These are phyloP conservation scores for Danaus chrysippus DNA, from an alignment of 2,888 invertebrate genomes.

Conservation along the genomic window DNA sequence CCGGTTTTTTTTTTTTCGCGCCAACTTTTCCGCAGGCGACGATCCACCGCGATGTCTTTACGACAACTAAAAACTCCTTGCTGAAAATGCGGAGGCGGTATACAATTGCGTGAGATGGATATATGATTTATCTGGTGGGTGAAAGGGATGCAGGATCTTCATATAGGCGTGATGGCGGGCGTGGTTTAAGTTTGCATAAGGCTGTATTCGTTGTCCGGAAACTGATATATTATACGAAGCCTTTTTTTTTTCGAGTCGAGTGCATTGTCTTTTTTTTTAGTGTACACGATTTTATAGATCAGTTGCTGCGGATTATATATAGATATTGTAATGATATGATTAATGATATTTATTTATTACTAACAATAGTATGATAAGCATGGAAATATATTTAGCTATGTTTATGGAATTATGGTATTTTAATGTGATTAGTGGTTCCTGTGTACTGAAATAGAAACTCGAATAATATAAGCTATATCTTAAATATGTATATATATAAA, in stretches of 20 bases:
- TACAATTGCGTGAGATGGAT: constrained; percentile 50
- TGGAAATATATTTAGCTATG: too few species aligned
- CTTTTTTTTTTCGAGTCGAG: constrained; percentile 54
- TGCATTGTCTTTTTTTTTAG: constrained; percentile 70
- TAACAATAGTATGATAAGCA: too few species aligned
- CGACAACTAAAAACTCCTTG: constrained; percentile 70
- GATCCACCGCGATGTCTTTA: constrained; percentile 59
- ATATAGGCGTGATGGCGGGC: constrained; percentile 63
- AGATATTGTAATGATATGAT: constrained; percentile 15
- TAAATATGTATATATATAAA: too few species aligned
- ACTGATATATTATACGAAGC: constrained; percentile 55
- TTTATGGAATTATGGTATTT: too few species aligned
- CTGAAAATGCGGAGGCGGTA: constrained; percentile 69
- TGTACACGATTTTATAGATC: constrained; percentile 30
- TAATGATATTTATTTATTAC: constrained; percentile 16
- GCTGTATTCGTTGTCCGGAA: constrained; percentile 42
- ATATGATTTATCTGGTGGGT: constrained; percentile 32
- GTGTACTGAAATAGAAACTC: too few species aligned
- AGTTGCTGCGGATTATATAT: constrained; percentile 18
- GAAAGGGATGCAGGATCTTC: constrained; percentile 22
- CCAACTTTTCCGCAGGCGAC: constrained; percentile 47
- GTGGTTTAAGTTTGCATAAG: constrained; percentile 69
- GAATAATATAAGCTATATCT: too few species aligned
- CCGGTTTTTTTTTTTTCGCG: constrained; percentile 45
- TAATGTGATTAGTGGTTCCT: too few species aligned